Conservation (phyloP, 2,888 invertebrate species). For the Stratiomys singularior region DNA sequence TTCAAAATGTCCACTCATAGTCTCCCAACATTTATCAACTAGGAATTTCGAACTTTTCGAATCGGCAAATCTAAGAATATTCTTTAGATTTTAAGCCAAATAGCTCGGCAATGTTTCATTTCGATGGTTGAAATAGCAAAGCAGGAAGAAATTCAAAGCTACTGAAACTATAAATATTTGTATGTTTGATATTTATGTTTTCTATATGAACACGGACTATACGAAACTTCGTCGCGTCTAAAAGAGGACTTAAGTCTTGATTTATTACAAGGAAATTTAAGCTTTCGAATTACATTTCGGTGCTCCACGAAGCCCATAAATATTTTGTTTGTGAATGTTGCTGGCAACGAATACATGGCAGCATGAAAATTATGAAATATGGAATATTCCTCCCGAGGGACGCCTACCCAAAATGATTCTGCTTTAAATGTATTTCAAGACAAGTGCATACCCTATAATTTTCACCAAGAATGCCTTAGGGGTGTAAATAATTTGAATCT, state of each 20-base stretch:
- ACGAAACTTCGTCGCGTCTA: neutral
- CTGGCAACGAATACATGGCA: constrained; percentile 20
- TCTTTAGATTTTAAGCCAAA: too few species aligned
- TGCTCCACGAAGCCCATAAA: constrained; percentile 14
- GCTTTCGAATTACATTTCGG: constrained; percentile 35
- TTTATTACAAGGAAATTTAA: constrained; percentile 36
- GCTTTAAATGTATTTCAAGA: neutral
- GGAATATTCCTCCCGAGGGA: neutral
- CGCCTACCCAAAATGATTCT: neutral
- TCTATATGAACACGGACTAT: too few species aligned
- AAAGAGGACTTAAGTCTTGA: constrained; percentile 21
- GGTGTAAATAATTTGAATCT: neutral
- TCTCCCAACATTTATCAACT: too few species aligned
- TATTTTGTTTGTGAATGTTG: neutral
- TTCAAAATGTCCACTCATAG: too few species aligned
- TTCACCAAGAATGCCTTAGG: neutral
- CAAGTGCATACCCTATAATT: neutral
- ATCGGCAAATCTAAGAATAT: too few species aligned
- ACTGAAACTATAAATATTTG: too few species aligned
- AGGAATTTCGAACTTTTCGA: too few species aligned
- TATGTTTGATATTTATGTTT: too few species aligned
- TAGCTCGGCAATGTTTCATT: too few species aligned
- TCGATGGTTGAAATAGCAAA: too few species aligned
- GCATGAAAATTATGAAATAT: constrained; percentile 39
- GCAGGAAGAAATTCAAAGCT: too few species aligned